Evolutionary conservation across 2,888 invertebrate genomes (phyloP), one percentile per base, ranked within the genome.

Genomic region (Pachycephus smyrnensis): DNA sequence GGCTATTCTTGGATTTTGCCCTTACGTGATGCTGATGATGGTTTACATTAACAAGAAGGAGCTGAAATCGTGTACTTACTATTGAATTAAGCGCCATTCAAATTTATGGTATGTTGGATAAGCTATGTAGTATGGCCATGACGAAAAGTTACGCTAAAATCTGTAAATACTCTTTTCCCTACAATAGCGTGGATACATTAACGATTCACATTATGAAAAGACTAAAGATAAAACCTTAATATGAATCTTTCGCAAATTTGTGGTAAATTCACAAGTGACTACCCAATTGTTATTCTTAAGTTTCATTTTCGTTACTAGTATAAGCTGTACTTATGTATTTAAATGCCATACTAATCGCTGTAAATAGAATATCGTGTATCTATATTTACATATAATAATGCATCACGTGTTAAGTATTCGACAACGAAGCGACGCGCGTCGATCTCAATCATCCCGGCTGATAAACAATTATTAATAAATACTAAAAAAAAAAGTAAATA

Each of bases 321-420:
- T 87, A 88, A 86, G 85, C 80, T 88, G 86, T 87, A 86, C 80
- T 84, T 88, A 88, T 88, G 87, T 88, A 88, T 88, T 89, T 88
- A 89, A 87, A 88, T 85, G 85, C 86, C 85, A 86, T 85, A 87
- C 83, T 87, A 84, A 88, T 88, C 84, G 86, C 82, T 88, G 88
- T 89, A 89, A 86, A 89, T 89, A 89, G 77, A 82, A 85, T 80
- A 31, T 71, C 71, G 32, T 71, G 71, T 71, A 71, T 33, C 71
- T 71, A 71, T 71, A 71, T 31, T 33, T 33, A 33, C 71, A 71
- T 71, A 6, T 71, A 6, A 71, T 32, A n/a, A 75, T 32, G 23
- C 33, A 33, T 30, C 35, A n/a, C 68, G 55, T 76, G 75, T 75
- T 76, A 35, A 76, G 77, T 37, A 78, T 76, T 75, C 78, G 71